Evolutionary conservation across 2,888 invertebrate genomes (phyloP).

Genomic region (Branchellion lobata): DNA sequence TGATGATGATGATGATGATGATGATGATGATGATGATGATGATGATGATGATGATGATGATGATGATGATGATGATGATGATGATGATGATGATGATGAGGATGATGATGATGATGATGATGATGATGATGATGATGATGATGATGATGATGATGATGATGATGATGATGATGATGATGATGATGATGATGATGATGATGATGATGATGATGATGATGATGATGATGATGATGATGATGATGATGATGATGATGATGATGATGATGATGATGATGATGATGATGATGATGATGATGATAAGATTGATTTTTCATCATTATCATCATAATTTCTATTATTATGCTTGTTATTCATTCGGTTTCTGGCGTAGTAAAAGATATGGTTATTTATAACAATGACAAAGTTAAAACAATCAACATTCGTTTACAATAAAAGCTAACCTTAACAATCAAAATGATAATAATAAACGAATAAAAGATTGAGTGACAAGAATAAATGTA

Average conservation of each 20-base stretch:
- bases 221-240: conserved; percentile 16
- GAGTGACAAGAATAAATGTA: too few species aligned
- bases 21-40: conserved; percentile 38
- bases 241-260: conserved; percentile 22
- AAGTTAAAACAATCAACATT: too few species aligned
- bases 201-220: conserved; percentile 19
- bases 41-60: conserved; percentile 31
- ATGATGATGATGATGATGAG: conserved; percentile 37
- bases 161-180: conserved; percentile 17
- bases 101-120: conserved; percentile 33
- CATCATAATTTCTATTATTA: too few species aligned
- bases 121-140: conserved; percentile 31
- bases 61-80: conserved; percentile 23
- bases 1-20: conserved; percentile 24
- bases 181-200: conserved; percentile 19
- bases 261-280: conserved; percentile 16
- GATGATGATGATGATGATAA: conserved; percentile 20
- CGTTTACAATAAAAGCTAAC: too few species aligned
- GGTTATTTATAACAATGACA: too few species aligned
- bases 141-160: conserved; percentile 26
- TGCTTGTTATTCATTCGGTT: too few species aligned
- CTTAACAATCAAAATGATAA: too few species aligned
- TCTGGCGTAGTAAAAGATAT: too few species aligned
- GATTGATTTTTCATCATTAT: too few species aligned
- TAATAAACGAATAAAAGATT: too few species aligned